These are phyloP conservation scores for Pampusana beccarii DNA, from an alignment of 2,113 vertebrate species.

Conservation along the genomic window DNA sequence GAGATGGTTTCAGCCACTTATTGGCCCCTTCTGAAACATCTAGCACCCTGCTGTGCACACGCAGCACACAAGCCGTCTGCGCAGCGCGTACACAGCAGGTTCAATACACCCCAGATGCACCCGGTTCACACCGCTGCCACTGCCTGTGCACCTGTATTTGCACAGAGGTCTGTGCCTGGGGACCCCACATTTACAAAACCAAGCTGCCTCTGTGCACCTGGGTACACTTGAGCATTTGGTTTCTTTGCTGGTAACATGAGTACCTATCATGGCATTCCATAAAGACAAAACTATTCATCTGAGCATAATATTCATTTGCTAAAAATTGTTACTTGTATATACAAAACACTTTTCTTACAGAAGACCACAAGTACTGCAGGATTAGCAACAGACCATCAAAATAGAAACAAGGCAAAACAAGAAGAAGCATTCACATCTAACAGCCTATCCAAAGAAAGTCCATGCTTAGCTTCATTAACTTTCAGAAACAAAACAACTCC, in stretches of 20 bases:
- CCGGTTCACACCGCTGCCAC: background rate
- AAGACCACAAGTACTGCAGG: background rate
- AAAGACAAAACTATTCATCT: background rate
- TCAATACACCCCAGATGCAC: background rate
- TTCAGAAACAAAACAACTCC: background rate
- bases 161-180: background rate
- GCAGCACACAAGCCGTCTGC: too few species aligned
- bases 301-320: background rate
- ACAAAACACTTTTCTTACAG: background rate
- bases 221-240: rapidly evolving
- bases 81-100: background rate
- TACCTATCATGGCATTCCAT: background rate
- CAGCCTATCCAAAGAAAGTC: background rate
- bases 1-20: background rate
- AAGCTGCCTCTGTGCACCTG: background rate
- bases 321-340: rapidly evolving
- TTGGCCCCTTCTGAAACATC: background rate
- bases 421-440: background rate
- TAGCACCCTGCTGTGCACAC: background rate
- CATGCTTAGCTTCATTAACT: background rate
- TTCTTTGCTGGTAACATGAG: background rate
- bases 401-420: background rate
- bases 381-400: background rate
- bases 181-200: background rate
- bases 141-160: background rate